A percentile compares a stretch with the other conserved stretches of the same genome.
Conservation (phyloP, 2,113 vertebrate genomes). For the Neotoma lepida region DNA sequence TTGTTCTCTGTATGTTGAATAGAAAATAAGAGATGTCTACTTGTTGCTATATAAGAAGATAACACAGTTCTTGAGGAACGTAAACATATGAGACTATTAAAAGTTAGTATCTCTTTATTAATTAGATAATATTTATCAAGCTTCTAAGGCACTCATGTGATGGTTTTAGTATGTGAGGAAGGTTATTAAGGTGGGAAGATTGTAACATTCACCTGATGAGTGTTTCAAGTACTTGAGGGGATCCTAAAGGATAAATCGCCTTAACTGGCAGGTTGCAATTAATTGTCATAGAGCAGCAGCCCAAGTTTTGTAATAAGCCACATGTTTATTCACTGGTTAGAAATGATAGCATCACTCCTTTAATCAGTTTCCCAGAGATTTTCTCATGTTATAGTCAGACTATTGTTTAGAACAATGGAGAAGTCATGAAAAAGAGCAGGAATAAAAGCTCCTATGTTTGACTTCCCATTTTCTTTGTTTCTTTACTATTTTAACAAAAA, state of each 20-base stretch:
- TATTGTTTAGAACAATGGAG: background rate
- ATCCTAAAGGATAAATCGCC: slow-evolving; percentile 19
- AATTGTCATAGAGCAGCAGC: slow-evolving; percentile 12
- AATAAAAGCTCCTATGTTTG: background rate
- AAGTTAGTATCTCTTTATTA: slow-evolving; percentile 42
- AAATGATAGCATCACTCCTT: slow-evolving; percentile 37
- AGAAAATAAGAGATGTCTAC: background rate
- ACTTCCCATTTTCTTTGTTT: slow-evolving; percentile 49
- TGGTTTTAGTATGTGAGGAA: background rate
- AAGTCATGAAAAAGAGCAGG: background rate
- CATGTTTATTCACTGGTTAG: slow-evolving; percentile 13
- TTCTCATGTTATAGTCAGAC: background rate
- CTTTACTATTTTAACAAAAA: slow-evolving; percentile 15
- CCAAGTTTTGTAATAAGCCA: slow-evolving; percentile 42
- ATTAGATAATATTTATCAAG: slow-evolving; percentile 28
- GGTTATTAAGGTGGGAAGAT: slow-evolving; percentile 44
- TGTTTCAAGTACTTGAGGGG: background rate
- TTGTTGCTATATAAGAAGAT: slow-evolving; percentile 25
- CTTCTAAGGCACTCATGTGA: slow-evolving; percentile 49
- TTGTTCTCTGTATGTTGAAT: background rate
- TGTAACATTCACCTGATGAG: slow-evolving; percentile 22
- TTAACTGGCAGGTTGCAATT: slow-evolving; percentile 37
- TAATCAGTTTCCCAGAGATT: background rate
- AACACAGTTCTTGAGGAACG: slow-evolving; percentile 10
- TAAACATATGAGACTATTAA: slow-evolving; percentile 21